Evolutionary conservation across 2,113 vertebrate species (phyloP).

Genomic region (Poeciliopsis occidentalis): DNA sequence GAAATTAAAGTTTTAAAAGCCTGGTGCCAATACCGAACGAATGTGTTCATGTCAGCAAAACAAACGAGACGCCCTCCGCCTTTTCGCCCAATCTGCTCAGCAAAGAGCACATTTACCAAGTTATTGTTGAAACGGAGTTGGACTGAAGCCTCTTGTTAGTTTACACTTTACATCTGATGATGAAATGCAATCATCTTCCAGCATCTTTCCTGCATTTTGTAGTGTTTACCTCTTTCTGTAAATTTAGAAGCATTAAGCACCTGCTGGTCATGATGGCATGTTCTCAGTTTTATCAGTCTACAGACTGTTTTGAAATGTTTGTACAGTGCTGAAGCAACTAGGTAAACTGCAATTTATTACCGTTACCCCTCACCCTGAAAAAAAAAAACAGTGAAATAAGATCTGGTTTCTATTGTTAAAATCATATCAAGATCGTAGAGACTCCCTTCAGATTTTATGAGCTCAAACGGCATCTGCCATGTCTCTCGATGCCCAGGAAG

Average conservation of each 20-base stretch:
- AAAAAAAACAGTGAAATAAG: background rate
- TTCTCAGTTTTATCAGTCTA: background rate
- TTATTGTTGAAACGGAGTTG: slow-evolving; percentile 21
- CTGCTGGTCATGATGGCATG: background rate
- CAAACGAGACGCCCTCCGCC: background rate
- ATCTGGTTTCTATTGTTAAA: background rate
- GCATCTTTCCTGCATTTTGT: slow-evolving; percentile 33
- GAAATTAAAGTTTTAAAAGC: background rate
- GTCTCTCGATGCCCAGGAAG: background rate
- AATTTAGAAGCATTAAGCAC: slow-evolving; percentile 17
- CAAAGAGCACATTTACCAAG: slow-evolving; percentile 8
- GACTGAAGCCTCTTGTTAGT: slow-evolving; percentile 18
- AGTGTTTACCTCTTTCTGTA: slow-evolving; percentile 15
- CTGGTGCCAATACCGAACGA: background rate
- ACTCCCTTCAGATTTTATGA: background rate
- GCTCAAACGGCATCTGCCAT: background rate
- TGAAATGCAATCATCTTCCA: slow-evolving; percentile 20
- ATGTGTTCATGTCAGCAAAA: slow-evolving; percentile 12
- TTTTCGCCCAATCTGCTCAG: background rate
- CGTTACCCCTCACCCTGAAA: background rate
- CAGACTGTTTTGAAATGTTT: background rate
- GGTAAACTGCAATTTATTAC: background rate
- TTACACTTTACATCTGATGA: slow-evolving; percentile 19
- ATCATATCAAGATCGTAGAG: background rate
- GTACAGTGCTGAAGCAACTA: background rate